Evolutionary conservation across 2,113 vertebrate species (phyloP), one percentile per base, ranked within the genome.

Genomic region (Psettodes erumei): DNA sequence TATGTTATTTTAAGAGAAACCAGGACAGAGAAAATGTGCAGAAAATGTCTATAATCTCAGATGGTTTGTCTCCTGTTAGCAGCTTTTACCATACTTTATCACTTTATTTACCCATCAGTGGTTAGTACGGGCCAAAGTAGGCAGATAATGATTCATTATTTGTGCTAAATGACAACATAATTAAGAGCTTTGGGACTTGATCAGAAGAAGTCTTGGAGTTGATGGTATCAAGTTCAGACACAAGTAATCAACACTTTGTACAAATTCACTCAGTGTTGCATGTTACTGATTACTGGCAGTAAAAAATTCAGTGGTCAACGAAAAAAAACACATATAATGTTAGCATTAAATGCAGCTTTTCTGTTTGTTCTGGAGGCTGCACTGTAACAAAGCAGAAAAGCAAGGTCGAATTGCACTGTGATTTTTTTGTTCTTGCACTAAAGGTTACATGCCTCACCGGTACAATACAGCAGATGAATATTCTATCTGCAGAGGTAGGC

Each of bases 391-490:
- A 69, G 67, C 50, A 58, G 40, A 75, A 84, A 73, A 73, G 66
- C 84, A 86, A 88, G 88, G 85, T 86, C 68, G 73, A 81, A 38
- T 30, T 70, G 54, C 45, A 32, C 42, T 55, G 75, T 79, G 72
- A 84, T 86, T 83, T 78, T 59, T 74, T n/a, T 42, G 6, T 18
- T 42, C 37, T n/a, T n/a, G n/a, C n/a, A 48, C 73, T 30, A 86
- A 82, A 82, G 79, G 86, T 88, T 86, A 23, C 75, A 47, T 45
- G 71, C 76, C 84, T 85, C 82, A 60, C 25, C 8, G 80, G 79
- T 67, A 86, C 86, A 87, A 77, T 66, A 58, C 78, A 63, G 76
- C 47, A 60, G 79, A 87, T 88, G 75, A 89, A 90, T 87, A 87
- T 84, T 87, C 77, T 73, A 77, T 88, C 82, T 77, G 83, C 75